Percentiles rank a stretch among this genome's conserved stretches.
These are phyloP conservation scores for Pionites leucogaster DNA, from an alignment of 2,113 vertebrate genomes.

Conservation along the genomic window DNA sequence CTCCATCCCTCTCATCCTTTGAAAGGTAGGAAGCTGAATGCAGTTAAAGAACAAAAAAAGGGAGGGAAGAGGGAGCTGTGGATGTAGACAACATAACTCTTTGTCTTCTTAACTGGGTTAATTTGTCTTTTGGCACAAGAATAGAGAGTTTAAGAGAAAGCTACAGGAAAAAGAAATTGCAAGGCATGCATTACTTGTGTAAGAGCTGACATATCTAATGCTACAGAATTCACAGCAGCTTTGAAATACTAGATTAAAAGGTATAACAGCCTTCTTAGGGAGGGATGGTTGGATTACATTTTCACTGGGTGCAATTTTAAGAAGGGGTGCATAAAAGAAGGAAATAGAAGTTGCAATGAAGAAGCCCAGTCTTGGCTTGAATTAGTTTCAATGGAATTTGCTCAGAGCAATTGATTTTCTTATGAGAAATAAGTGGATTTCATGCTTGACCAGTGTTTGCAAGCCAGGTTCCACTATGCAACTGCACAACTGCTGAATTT, in stretches of 20 bases:
- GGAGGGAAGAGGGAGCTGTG: neutral
- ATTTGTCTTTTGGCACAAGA: neutral
- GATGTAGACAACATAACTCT: neutral
- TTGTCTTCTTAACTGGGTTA: conserved; percentile 1
- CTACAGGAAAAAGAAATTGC: neutral
- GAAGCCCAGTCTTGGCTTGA: neutral
- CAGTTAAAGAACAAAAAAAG: neutral
- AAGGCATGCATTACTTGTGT: neutral
- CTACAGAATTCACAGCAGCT: neutral
- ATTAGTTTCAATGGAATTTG: neutral
- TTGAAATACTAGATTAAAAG: conserved; percentile 25
- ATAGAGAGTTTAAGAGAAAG: conserved; percentile 4
- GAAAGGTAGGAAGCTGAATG: neutral
- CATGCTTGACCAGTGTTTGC: neutral
- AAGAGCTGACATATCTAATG: neutral
- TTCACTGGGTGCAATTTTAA: conserved; percentile 5
- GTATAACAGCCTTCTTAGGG: neutral
- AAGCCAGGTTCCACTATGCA: neutral
- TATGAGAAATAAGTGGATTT: neutral
- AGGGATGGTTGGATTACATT: neutral
- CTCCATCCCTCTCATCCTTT: neutral
- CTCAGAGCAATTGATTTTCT: neutral
- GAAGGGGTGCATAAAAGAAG: neutral
- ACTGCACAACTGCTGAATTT: neutral
- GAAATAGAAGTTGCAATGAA: neutral